Conservation (phyloP, 2,888 invertebrate genomes). For the Chironomus tentans region DNA sequence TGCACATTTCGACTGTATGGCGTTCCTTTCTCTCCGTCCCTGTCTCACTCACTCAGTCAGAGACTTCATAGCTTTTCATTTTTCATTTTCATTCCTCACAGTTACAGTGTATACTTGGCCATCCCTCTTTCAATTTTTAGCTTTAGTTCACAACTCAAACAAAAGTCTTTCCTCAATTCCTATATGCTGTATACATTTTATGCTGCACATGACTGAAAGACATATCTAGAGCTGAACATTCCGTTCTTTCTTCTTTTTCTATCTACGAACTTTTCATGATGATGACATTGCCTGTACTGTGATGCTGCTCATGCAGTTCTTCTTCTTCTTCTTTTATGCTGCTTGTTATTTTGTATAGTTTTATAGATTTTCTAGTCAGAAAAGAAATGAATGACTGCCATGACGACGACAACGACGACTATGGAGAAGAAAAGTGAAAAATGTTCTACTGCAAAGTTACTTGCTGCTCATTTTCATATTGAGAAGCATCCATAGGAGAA, state of each 20-base stretch:
- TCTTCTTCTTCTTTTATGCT: too few relatives aligned
- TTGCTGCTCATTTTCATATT: constrained; percentile 29
- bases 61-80: not conserved
- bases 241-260: not conserved
- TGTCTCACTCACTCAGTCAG: not conserved
- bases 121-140: not conserved
- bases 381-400: not conserved
- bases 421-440: not conserved
- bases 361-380: too few relatives aligned
- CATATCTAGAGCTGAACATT: not conserved
- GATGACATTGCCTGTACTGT: not conserved
- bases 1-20: not conserved
- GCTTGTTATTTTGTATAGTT: too few relatives aligned
- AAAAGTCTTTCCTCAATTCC: too few relatives aligned
- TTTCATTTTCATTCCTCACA: not conserved
- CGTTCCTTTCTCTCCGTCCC: not conserved
- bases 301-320: too few relatives aligned
- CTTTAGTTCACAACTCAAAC: not conserved
- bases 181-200: not conserved
- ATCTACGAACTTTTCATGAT: not conserved
- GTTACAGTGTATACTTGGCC: not conserved
- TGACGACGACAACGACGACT: not conserved
- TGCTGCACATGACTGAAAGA: not conserved
- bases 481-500: not conserved
- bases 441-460: not conserved